These are phyloP conservation scores for Drosophila guanche DNA, from an alignment of 1,140 invertebrate genomes.

Conservation along the genomic window DNA sequence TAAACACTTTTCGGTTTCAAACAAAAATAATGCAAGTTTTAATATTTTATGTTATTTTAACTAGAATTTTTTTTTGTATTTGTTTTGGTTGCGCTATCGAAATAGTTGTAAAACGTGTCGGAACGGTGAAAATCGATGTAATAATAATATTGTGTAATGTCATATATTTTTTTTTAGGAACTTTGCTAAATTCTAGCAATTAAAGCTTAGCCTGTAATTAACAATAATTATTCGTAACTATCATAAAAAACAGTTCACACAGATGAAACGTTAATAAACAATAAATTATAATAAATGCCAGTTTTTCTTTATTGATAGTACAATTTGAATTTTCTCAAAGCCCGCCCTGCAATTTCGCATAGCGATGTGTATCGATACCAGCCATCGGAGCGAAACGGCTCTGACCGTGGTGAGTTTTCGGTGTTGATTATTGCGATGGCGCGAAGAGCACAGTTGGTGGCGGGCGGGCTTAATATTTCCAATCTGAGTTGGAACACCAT, in stretches of 20 bases:
- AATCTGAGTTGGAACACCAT: no score
- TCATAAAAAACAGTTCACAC: conserved; percentile 24
- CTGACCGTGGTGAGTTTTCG: no score
- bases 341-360: no score
- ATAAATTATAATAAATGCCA: conserved; percentile 38
- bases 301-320: no score
- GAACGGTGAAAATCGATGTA: conserved; percentile 37
- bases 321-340: no score
- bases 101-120: conserved; percentile 31
- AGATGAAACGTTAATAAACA: conserved; percentile 38
- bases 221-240: conserved; percentile 67
- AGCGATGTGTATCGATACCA: no score
- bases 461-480: no score
- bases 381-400: no score
- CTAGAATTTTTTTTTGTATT: conserved; percentile 35
- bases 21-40: conserved; percentile 9
- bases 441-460: no score
- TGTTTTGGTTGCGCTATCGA: conserved; percentile 20
- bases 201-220: conserved; percentile 65
- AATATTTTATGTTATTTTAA: conserved; percentile 7
- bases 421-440: no score
- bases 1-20: conserved; percentile 63
- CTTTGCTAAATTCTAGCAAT: conserved; percentile 56
- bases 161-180: conserved; percentile 32
- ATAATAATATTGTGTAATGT: conserved; percentile 61